Evolutionary conservation across 2,888 invertebrate genomes (phyloP).

Genomic region (Oxystoma pomonae): DNA sequence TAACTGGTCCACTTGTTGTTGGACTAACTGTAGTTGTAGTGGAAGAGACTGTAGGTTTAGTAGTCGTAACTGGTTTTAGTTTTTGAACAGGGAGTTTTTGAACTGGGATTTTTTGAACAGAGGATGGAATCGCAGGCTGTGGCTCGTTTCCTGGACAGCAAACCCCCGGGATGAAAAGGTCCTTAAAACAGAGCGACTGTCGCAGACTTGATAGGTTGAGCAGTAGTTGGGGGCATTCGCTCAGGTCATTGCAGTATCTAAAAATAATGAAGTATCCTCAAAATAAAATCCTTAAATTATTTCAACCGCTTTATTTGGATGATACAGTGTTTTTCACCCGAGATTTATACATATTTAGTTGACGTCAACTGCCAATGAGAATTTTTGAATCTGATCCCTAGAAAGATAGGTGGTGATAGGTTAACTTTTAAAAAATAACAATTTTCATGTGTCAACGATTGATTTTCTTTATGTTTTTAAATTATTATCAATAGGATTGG

Average conservation of each 20-base stretch:
- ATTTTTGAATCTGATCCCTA: too few species aligned
- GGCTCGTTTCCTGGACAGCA: slow-evolving; percentile 70
- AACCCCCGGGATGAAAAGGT: slow-evolving; percentile 86
- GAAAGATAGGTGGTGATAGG: too few species aligned
- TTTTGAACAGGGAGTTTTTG: slow-evolving; percentile 26
- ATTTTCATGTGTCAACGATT: too few species aligned
- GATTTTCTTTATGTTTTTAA: too few species aligned
- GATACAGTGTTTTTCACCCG: not conserved
- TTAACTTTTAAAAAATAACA: too few species aligned
- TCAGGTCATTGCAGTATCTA: slow-evolving; percentile 75
- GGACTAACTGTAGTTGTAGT: slow-evolving; percentile 32
- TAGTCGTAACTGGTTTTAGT: slow-evolving; percentile 29
- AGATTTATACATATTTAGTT: too few species aligned
- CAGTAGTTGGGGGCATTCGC: slow-evolving; percentile 81
- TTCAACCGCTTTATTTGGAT: not conserved
- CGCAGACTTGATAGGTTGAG: slow-evolving; percentile 76
- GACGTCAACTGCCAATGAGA: too few species aligned
- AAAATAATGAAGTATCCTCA: slow-evolving; percentile 23
- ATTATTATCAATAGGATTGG: too few species aligned
- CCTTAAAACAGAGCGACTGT: slow-evolving; percentile 87
- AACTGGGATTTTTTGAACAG: slow-evolving; percentile 25
- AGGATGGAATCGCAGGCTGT: slow-evolving; percentile 13
- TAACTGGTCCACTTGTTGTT: slow-evolving; percentile 32
- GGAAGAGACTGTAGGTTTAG: slow-evolving; percentile 32
- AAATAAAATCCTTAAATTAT: not conserved